Conservation (phyloP, 2,797 vertebrate species). For the Danio choprae region DNA sequence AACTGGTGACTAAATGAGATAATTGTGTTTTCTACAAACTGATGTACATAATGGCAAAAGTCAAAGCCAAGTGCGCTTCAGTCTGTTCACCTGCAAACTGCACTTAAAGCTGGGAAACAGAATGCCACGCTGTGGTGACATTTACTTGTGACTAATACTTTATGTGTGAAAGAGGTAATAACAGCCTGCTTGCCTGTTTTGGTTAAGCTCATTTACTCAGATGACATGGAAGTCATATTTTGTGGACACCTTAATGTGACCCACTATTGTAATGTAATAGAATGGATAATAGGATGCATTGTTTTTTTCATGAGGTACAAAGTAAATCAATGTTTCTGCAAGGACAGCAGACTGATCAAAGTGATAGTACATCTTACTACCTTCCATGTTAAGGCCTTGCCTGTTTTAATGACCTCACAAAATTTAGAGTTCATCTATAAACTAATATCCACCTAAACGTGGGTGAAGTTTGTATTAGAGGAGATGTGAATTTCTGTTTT, state of each 20-base stretch:
- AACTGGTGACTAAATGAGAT: conserved; percentile 47
- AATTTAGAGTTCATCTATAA: not conserved
- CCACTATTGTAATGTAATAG: conserved; percentile 38
- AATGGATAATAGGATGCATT: conserved; percentile 26
- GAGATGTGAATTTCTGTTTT: not conserved
- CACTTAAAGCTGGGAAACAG: conserved; percentile 28
- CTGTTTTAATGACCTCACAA: not conserved
- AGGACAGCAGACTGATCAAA: conserved; percentile 22
- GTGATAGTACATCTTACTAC: conserved; percentile 36
- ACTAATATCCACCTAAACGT: not conserved
- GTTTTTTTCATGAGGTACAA: conserved; percentile 1
- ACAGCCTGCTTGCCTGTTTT: conserved; percentile 24
- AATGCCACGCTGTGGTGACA: conserved; percentile 42
- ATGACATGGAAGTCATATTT: conserved; percentile 47
- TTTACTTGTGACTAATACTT: conserved; percentile 40
- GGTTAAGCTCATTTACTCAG: conserved; percentile 45
- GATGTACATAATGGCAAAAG: conserved; percentile 2
- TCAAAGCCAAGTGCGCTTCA: not conserved
- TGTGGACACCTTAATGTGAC: conserved; percentile 45
- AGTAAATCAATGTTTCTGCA: not conserved
- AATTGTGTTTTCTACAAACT: conserved; percentile 23
- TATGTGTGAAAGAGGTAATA: conserved; percentile 44
- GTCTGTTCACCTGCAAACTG: conserved; percentile 46
- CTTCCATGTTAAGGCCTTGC: conserved; percentile 5
- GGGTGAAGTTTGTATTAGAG: not conserved